Evolutionary conservation across 1,140 invertebrate species (phyloP).

Genomic region (Sycobia sp.): DNA sequence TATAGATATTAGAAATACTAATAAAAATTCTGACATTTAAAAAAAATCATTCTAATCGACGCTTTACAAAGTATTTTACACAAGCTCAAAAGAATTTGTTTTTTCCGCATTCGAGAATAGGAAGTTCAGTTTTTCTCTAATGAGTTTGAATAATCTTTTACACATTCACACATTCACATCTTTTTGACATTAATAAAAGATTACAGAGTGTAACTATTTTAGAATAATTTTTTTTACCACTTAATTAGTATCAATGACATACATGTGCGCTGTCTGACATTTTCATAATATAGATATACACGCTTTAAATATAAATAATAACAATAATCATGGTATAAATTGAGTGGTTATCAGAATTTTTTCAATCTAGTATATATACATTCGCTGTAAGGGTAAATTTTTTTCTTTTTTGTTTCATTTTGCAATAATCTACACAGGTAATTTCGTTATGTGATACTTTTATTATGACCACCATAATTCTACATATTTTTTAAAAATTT

Average conservation of each 20-base stretch:
- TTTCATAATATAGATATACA: no score
- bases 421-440: slow-evolving; percentile 18
- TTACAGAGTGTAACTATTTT: not conserved
- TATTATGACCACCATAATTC: slow-evolving; percentile 18
- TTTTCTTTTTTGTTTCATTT: not conserved
- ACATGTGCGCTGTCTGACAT: no score
- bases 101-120: no score
- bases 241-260: no score
- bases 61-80: not conserved
- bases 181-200: slow-evolving; percentile 15
- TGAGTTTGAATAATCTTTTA: slow-evolving; percentile 1
- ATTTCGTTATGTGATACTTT: slow-evolving; percentile 18
- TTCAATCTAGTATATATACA: slow-evolving; percentile 8
- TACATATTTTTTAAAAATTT: slow-evolving; percentile 42
- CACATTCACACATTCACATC: not conserved
- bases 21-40: slow-evolving; percentile 1
- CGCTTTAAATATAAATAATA: not conserved
- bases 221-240: not conserved
- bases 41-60: slow-evolving; percentile 9
- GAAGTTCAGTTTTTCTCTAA: no score
- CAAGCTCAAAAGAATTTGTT: no score
- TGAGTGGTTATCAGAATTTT: slow-evolving; percentile 19
- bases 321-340: not conserved
- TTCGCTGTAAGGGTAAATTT: not conserved
- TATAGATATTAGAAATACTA: slow-evolving; percentile 13